phyloP scores from a whole-genome alignment of 1,140 invertebrate species.

The Caenorhabditis remanei region DNA sequence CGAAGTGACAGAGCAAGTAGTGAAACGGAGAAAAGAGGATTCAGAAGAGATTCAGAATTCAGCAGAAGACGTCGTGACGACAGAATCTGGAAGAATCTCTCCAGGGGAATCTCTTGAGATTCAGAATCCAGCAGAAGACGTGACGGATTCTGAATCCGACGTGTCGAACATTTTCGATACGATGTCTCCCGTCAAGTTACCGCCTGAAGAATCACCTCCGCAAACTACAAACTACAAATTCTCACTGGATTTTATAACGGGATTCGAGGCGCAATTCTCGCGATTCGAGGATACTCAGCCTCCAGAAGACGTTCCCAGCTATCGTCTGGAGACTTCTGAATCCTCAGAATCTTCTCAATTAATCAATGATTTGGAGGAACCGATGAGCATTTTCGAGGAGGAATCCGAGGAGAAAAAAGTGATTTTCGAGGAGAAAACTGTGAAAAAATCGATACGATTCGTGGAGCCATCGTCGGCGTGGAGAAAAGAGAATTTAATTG shows the following conservation, averaged over 20 bases:
- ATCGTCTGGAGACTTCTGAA: background rate
- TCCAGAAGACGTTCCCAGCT: too few relatives aligned
- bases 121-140: background rate
- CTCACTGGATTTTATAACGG: slow-evolving; percentile 40
- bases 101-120: too few relatives aligned
- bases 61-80: background rate
- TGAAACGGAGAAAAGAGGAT: slow-evolving; percentile 21
- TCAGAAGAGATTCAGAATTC: background rate
- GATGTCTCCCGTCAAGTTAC: background rate
- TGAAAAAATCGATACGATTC: slow-evolving; percentile 1
- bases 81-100: too few relatives aligned
- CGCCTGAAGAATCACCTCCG: background rate
- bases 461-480: background rate
- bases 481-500: background rate
- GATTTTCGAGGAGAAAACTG: background rate
- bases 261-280: slow-evolving; percentile 4
- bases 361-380: slow-evolving; percentile 25
- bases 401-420: background rate
- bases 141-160: background rate
- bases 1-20: background rate
- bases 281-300: background rate
- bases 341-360: background rate
- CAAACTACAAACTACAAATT: background rate
- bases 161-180: background rate
- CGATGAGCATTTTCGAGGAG: slow-evolving; percentile 30